Evolutionary conservation across 1,140 invertebrate species (phyloP), one percentile per base, ranked within the genome.

Genomic region (Copidosoma floridanum): DNA sequence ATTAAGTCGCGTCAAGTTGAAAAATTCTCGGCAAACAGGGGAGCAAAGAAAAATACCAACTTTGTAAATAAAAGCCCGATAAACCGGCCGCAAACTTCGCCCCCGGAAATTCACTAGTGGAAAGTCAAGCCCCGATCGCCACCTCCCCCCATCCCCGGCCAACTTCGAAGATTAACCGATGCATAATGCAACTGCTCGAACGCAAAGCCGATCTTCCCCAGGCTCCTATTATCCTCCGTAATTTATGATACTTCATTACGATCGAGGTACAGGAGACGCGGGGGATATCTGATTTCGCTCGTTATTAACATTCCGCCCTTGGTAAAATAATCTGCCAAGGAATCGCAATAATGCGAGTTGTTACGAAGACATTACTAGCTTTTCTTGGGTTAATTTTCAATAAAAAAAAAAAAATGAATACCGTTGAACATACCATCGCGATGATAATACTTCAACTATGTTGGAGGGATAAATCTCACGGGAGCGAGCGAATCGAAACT

Each of bases 131-230:
- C 12, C 27, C 18, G 12, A 24, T 18, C n/a, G 18, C 32, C 54
- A n/a, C 47, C 41, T n/a, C 41, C 11, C 18, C n/a, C n/a, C n/a
- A n/a, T n/a, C n/a, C n/a, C n/a, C n/a, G n/a, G n/a, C n/a, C n/a
- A n/a, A n/a, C n/a, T n/a, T n/a, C 41, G 27, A 29, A 57, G 43
- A 57, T 47, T 57, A 57, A 29, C 43, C 43, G 14, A 57, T 57
- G 44, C 44, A 56, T 37, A 56, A 56, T 56, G 43, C 37, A 56
- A 24, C 21, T 7, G 0, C n/a, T 24, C 3, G 32, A 32, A 38
- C 44, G 44, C 43, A 48, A 48, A 57, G 32, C 55, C 35, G 23
- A 57, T 48, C 40, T 57, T 29, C 14, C 32, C 29, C 10, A 23
- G 12, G 43, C 35, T 21, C 20, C 32, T 2, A 5, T 12, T 2